Evolutionary conservation across 1,140 invertebrate species (phyloP), one percentile per base, ranked within the genome.

Genomic region (Cherax destructor): DNA sequence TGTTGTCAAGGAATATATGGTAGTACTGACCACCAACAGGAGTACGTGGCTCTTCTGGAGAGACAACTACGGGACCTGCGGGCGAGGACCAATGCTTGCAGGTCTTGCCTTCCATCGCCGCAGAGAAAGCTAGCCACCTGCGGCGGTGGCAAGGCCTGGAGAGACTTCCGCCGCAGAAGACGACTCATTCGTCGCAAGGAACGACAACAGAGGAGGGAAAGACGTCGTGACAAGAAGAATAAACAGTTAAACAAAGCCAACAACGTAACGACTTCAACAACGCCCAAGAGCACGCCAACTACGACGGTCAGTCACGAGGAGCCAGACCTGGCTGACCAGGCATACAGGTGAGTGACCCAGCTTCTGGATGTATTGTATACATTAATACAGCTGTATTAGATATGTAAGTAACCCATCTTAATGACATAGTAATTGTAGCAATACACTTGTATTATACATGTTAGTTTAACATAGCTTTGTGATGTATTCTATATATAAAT

Each of bases 121-220:
- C 90, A 92, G 72, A 74, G 83, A 30, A 88, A 52, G 77, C 41
- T 83, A 24, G 56, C 91, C n/a, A 87, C 47, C 4, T 93, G 92
- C 41, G 92, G 92, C n/a, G 92, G 91, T 56, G 92, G 92, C 7
- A 24, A 79, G 41, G 83, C 91, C 47, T 93, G 92, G 92, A 50
- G 92, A 50, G 91, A 92, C 30, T 81, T 88, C 88, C 77, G 91
- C n/a, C 83, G 88, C 6, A 74, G 91, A 21, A 76, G 91, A 56
- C 91, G 86, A 72, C 49, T 89, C 61, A 49, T 87, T n/a, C 88
- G 92, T 18, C 61, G 86, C 61, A 69, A 50, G 56, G 59, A 91
- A 24, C 80, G 78, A 69, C 74, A 74, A 6, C 85, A 79, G 30
- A 49, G 91, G 24, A 90, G 50, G 69, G 72, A 88, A 65, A 30